These are phyloP conservation scores for Mesitornis unicolor DNA, from an alignment of 2,113 vertebrate genomes.

Conservation along the genomic window DNA sequence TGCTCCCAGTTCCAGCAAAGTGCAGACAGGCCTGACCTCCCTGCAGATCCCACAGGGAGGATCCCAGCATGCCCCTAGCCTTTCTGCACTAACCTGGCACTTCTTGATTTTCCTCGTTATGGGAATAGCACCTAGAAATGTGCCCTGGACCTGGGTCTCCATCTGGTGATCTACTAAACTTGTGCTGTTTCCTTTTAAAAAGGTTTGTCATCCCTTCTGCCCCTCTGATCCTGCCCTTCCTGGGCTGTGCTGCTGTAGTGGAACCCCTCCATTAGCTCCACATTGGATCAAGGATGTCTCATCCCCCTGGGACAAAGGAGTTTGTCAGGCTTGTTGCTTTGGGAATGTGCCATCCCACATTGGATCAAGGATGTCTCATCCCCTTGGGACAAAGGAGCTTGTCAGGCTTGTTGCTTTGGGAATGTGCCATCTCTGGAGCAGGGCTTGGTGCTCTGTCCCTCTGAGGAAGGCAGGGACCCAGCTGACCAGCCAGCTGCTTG, in stretches of 20 bases:
- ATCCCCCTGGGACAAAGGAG: too few species aligned
- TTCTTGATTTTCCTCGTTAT: neutral
- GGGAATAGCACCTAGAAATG: neutral
- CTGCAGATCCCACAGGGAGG: neutral
- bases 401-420: neutral
- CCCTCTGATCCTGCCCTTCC: neutral
- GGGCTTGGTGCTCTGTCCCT: neutral
- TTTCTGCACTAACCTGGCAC: neutral
- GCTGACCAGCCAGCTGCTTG: neutral
- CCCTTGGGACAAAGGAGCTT: too few species aligned
- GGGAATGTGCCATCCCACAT: neutral
- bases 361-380: neutral
- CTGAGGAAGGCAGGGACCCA: neutral
- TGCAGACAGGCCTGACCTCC: neutral
- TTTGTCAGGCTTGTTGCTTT: neutral
- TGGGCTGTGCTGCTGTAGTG: neutral
- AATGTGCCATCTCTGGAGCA: neutral
- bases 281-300: neutral
- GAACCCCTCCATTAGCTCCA: neutral
- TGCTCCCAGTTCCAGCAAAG: rapidly evolving
- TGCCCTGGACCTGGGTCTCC: rapidly evolving
- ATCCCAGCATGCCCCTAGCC: neutral
- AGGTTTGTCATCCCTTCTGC: neutral
- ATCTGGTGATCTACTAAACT: neutral
- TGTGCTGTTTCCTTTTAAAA: neutral